phyloP scores from a whole-genome alignment of 2,888 invertebrate genomes.

The Thera britannica region DNA sequence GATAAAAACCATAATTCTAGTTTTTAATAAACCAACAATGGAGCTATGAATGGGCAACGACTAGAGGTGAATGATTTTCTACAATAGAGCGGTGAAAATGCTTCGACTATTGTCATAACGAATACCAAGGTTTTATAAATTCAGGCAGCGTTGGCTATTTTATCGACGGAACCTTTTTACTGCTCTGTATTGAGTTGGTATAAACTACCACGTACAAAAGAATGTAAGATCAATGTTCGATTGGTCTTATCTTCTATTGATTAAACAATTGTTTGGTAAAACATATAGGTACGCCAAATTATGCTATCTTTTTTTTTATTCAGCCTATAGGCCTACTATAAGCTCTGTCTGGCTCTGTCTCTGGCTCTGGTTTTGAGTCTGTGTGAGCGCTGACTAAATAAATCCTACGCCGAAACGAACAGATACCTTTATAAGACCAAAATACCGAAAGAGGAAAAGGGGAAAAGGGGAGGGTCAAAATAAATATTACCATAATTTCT shows the following conservation, averaged over 20 bases:
- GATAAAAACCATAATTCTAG: conserved; percentile 19
- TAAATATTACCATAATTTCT: no score
- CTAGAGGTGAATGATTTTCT: conserved; percentile 34
- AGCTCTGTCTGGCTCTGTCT: no score
- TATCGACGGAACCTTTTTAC: conserved; percentile 1
- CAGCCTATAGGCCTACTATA: no score
- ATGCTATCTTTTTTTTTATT: no score
- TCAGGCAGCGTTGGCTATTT: conserved; percentile 16
- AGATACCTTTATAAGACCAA: no score
- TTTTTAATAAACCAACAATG: conserved; percentile 37
- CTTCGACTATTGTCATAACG: conserved; percentile 29
- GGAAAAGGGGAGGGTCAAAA: no score
- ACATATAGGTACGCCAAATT: no score
- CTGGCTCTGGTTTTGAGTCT: no score
- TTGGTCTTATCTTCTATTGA: neutral
- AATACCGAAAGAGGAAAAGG: no score
- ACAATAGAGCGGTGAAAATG: conserved; percentile 39
- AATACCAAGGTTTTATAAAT: conserved; percentile 25
- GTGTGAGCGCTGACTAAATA: no score
- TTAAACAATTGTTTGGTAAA: no score
- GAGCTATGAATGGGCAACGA: conserved; percentile 27
- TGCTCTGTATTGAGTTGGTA: neutral
- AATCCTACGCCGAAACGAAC: no score
- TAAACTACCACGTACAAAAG: neutral
- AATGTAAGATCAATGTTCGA: neutral